phyloP scores from a whole-genome alignment of 1,140 invertebrate genomes.

The Zophobas morio region DNA sequence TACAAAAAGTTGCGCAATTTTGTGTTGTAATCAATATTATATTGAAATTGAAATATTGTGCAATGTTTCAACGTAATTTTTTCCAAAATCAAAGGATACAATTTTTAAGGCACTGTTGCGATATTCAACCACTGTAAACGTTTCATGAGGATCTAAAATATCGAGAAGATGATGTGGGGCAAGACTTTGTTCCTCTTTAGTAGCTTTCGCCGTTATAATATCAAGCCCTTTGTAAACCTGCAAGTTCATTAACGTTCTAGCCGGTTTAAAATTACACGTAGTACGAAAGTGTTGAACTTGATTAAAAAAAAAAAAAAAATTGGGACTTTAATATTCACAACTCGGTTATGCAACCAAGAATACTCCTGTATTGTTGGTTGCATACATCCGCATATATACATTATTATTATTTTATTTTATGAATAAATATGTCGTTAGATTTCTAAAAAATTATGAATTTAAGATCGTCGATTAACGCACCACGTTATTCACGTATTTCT shows the following conservation, averaged over 20 bases:
- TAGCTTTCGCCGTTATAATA: conserved; percentile 97
- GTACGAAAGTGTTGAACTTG: no score
- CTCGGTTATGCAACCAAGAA: neutral
- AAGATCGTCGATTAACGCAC: no score
- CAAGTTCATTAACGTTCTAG: conserved; percentile 37
- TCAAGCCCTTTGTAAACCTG: conserved; percentile 95
- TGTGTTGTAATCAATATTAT: no score
- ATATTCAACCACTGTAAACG: conserved; percentile 91
- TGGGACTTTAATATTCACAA: neutral
- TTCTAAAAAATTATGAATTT: no score
- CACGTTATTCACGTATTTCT: no score
- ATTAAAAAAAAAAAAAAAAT: neutral
- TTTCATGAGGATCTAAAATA: conserved; percentile 84
- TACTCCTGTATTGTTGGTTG: neutral
- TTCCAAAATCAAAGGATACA: conserved; percentile 70
- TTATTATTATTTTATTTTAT: neutral
- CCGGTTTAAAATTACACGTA: no score
- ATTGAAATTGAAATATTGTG: no score
- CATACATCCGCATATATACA: neutral
- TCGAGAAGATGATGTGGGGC: conserved; percentile 93
- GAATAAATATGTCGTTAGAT: neutral
- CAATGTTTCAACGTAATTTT: no score
- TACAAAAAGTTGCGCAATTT: no score
- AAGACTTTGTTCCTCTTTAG: conserved; percentile 80
- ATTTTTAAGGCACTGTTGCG: conserved; percentile 85